These are phyloP conservation scores for Botrylloides violaceus DNA, from an alignment of 23 tunicate genomes.

Conservation along the genomic window DNA sequence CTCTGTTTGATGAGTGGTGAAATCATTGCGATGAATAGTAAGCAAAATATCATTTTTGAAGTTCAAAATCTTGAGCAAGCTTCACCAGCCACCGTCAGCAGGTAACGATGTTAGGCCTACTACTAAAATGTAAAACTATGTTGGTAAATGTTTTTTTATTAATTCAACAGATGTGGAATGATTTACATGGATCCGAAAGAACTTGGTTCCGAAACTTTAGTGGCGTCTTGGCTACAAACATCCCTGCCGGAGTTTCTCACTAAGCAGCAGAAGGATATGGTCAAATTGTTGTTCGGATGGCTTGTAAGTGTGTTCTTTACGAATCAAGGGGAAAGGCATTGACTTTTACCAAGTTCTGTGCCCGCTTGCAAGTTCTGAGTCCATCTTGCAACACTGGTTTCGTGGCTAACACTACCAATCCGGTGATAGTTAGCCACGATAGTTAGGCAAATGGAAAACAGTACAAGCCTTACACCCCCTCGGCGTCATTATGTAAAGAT, in stretches of 20 bases:
- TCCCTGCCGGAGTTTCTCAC: constrained; percentile 60
- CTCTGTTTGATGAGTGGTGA: constrained; percentile 27
- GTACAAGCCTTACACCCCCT: too few species aligned
- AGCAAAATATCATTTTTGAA: constrained; percentile 21
- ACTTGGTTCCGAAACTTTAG: constrained; percentile 60
- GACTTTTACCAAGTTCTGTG: background rate
- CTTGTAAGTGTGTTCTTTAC: constrained; percentile 30
- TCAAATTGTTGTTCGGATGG: constrained; percentile 62
- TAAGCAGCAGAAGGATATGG: constrained; percentile 69
- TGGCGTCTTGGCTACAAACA: constrained; percentile 71
- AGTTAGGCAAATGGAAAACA: too few species aligned
- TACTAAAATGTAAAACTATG: background rate
- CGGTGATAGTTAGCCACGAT: too few species aligned
- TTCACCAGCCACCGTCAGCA: constrained; percentile 28
- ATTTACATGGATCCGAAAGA: constrained; percentile 90
- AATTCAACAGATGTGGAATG: constrained; percentile 64
- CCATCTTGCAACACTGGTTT: background rate
- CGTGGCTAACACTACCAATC: too few species aligned
- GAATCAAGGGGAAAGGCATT: background rate
- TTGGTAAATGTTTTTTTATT: background rate
- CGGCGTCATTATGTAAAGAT: too few species aligned
- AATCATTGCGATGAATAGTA: constrained; percentile 25
- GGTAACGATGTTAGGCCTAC: background rate
- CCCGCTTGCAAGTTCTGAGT: background rate
- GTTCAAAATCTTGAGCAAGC: constrained; percentile 27